Evolutionary conservation across 1,140 invertebrate genomes (phyloP).

Genomic region (Nymphalis io): DNA sequence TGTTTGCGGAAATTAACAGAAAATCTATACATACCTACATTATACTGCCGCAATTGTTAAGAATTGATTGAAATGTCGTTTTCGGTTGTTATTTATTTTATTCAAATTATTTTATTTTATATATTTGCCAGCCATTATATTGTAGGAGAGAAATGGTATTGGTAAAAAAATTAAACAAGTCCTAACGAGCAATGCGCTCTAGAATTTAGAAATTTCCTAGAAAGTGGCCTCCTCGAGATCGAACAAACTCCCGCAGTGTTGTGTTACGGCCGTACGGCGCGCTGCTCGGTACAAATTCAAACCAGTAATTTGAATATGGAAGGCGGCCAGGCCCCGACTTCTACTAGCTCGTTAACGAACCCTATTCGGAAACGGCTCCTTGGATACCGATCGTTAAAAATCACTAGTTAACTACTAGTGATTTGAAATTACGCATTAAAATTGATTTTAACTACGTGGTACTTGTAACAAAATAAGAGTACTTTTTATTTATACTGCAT

Average conservation of each 20-base stretch:
- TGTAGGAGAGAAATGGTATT: too few relatives aligned
- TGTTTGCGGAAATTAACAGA: slow-evolving; percentile 51
- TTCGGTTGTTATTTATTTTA: background rate
- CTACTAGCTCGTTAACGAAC: slow-evolving; percentile 45
- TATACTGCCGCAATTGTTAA: background rate
- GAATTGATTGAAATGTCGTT: background rate
- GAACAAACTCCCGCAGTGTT: slow-evolving; percentile 45
- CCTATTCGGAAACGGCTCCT: slow-evolving; percentile 50
- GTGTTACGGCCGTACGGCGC: slow-evolving; percentile 33
- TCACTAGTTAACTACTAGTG: background rate
- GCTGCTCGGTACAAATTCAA: slow-evolving; percentile 53
- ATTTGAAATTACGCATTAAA: too few relatives aligned
- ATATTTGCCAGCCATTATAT: too few relatives aligned
- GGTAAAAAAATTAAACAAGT: background rate
- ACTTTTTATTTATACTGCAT: too few relatives aligned
- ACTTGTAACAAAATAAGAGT: too few relatives aligned
- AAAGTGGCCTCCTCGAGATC: slow-evolving; percentile 45
- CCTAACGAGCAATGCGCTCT: slow-evolving; percentile 2
- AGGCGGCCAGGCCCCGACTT: slow-evolving; percentile 41
- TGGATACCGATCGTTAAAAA: slow-evolving; percentile 30
- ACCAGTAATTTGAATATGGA: slow-evolving; percentile 68
- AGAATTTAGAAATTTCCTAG: slow-evolving; percentile 59
- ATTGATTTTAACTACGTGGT: too few relatives aligned
- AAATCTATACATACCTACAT: slow-evolving; percentile 38
- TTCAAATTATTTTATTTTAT: too few relatives aligned